A percentile compares a stretch with the other conserved stretches of the same genome.
phyloP scores from a whole-genome alignment of 1,140 invertebrate species.

The Oreohelix idahoensis region DNA sequence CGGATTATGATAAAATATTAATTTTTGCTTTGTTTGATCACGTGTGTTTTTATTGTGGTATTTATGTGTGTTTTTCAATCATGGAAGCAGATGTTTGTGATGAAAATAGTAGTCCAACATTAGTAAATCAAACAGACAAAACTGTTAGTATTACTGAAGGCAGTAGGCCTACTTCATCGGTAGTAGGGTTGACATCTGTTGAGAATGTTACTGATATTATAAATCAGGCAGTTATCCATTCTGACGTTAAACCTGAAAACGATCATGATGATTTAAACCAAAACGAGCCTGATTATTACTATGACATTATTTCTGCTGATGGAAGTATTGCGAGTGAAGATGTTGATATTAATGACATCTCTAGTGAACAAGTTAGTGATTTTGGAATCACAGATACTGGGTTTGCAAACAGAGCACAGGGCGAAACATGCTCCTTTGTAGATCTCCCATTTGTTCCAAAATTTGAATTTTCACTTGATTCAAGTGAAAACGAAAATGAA shows the following conservation, averaged over 20 bases:
- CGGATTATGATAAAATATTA: constrained; percentile 6
- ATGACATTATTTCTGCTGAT: constrained; percentile 29
- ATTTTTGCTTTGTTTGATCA: not conserved
- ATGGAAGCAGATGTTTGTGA: constrained; percentile 14
- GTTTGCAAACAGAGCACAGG: not conserved
- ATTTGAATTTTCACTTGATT: constrained; percentile 18
- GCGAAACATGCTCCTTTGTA: not conserved
- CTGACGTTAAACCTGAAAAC: not conserved
- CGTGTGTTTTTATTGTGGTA: not conserved
- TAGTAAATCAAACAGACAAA: not conserved
- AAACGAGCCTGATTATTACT: constrained; percentile 18
- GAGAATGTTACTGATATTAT: not conserved
- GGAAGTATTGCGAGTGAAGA: constrained; percentile 6
- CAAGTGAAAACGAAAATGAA: not conserved
- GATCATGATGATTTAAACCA: not conserved
- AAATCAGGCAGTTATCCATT: not conserved
- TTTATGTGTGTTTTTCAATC: constrained; percentile 10
- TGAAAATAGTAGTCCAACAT: not conserved
- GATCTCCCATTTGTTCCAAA: constrained; percentile 36
- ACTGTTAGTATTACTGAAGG: not conserved
- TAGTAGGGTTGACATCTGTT: not conserved
- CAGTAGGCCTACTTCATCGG: not conserved
- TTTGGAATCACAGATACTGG: not conserved
- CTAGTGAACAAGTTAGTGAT: not conserved
- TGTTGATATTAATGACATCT: not conserved